These are phyloP conservation scores for Lichenostomus cassidix DNA, from an alignment of 2,113 vertebrate species.

Conservation along the genomic window DNA sequence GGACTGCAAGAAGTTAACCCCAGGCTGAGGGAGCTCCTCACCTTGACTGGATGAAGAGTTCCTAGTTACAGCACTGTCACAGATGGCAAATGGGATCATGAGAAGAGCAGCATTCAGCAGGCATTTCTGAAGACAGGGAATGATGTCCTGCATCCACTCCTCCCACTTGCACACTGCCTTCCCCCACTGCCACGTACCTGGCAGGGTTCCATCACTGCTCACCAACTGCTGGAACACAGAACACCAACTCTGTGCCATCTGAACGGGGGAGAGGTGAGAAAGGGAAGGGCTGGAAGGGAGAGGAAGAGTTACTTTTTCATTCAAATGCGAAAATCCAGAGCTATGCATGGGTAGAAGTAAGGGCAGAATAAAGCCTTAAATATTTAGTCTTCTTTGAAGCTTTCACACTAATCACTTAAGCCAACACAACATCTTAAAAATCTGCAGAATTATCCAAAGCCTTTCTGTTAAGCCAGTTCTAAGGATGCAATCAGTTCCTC, in stretches of 20 bases:
- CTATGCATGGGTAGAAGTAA: neutral
- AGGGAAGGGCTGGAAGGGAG: neutral
- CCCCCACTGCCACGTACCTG: neutral
- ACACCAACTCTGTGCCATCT: neutral
- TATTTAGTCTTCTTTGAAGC: conserved; percentile 26
- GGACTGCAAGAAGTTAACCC: neutral
- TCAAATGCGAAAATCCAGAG: conserved; percentile 33
- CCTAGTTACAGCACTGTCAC: neutral
- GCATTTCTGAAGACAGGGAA: neutral
- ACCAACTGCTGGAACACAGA: neutral
- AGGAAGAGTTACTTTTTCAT: neutral
- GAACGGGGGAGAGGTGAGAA: neutral
- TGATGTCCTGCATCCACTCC: neutral
- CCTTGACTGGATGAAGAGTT: neutral
- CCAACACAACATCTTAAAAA: conserved; percentile 28
- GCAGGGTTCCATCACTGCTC: neutral
- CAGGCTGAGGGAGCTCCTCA: neutral
- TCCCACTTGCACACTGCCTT: neutral
- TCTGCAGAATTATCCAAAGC: neutral
- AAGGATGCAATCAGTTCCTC: neutral
- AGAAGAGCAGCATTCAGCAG: neutral
- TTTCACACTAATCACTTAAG: conserved; percentile 54
- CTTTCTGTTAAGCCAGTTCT: conserved; percentile 16
- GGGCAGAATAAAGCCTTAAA: neutral
- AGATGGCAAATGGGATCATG: neutral